Evolutionary conservation across 2,888 invertebrate species (phyloP), one percentile per base, ranked within the genome.

Genomic region (Platypus cylindrus): DNA sequence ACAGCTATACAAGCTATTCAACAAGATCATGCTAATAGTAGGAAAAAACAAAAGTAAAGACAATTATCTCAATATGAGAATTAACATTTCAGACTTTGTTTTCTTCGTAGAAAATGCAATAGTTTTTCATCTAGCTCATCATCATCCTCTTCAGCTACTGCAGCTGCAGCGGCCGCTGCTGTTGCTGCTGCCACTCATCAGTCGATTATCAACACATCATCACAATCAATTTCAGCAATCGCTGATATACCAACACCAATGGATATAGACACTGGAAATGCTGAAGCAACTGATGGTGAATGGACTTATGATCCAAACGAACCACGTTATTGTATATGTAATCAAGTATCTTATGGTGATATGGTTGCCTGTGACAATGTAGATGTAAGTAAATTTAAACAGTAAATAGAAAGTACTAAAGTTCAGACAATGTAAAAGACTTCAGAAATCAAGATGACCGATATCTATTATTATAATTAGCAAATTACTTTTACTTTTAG

Each of bases 341-440:
- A 94, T 65, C 91, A 95, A 64, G 90, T 94, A 13, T 91, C 91
- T 0, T 95, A 94, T 55, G 95, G 95, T 1, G 91, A 93, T 59
- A 97, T 97, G 97, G 94, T 98, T 26, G 97, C 95, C 41, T 97
- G 98, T 66, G 97, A 98, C 66, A 95, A 95, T 62, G 84, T 86
- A 60, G 86, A 90, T 56, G 90, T 90, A 61, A 75, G 81, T 70
- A 41, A n/a, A n/a, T n/a, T n/a, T n/a, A n/a, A n/a, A 15, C 5
- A 1, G 4, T 23, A 16, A n/a, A n/a, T n/a, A n/a, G n/a, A n/a
- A n/a, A n/a, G n/a, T n/a, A n/a, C n/a, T n/a, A n/a, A n/a, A n/a
- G n/a, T n/a, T n/a, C n/a, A n/a, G n/a, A n/a, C n/a, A n/a, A n/a
- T n/a, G n/a, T n/a, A n/a, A n/a, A n/a, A n/a, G n/a, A n/a, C n/a